Conservation (phyloP, 1,140 invertebrate species). For the Sinonovacula constricta region DNA sequence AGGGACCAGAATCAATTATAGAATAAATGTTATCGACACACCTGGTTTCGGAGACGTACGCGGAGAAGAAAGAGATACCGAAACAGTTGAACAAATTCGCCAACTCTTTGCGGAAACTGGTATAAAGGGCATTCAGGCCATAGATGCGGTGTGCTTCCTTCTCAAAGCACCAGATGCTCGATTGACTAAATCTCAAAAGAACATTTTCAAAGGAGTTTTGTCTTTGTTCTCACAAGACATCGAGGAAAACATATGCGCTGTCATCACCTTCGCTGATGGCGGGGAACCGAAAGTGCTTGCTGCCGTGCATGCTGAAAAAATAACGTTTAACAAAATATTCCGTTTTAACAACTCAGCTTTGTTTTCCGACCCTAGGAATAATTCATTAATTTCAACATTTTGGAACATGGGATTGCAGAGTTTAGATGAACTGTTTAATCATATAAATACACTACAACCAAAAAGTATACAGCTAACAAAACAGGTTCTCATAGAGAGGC, state of each 20-base stretch:
- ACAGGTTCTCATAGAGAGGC: background rate
- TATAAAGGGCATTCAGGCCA: background rate
- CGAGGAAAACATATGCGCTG: slow-evolving; percentile 2
- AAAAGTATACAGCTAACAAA: slow-evolving; percentile 5
- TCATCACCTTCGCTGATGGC: slow-evolving; percentile 10
- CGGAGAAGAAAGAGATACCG: too few species aligned
- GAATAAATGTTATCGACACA: too few species aligned
- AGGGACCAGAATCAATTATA: too few species aligned
- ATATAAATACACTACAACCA: background rate
- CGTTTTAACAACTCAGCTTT: slow-evolving; percentile 13
- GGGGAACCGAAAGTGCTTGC: background rate
- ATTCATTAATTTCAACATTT: slow-evolving; percentile 8
- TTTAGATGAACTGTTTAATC: too few species aligned
- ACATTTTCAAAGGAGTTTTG: background rate
- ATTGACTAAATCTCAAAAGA: background rate
- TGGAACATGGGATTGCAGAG: too few species aligned
- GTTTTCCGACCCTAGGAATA: background rate
- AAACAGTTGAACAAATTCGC: slow-evolving; percentile 2
- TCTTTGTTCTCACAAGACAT: slow-evolving; percentile 1
- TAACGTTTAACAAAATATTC: background rate
- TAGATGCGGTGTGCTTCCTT: too few species aligned
- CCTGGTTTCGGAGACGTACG: too few species aligned
- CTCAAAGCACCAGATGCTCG: slow-evolving; percentile 22
- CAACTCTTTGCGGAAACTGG: background rate
- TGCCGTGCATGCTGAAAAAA: background rate